Evolutionary conservation across 2,888 invertebrate species (phyloP), one percentile per base, ranked within the genome.

Genomic region (Rhagium mordax): DNA sequence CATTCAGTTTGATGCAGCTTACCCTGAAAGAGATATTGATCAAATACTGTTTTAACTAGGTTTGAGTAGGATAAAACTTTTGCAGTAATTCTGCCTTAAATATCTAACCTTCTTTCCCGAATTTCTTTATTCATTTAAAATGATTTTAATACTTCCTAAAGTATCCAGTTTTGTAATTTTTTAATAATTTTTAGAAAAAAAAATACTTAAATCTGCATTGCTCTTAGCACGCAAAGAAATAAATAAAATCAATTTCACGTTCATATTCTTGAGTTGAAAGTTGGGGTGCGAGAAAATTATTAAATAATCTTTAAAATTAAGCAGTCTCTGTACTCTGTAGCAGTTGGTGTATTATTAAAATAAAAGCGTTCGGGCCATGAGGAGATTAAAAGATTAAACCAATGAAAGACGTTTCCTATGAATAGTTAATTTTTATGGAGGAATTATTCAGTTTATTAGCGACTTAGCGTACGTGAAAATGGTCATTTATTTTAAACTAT

Each of bases 391-490:
- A 76, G 79, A 78, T 77, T 79, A 72, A 77, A 75, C 72, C 71
- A 65, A 77, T 76, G 72, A 73, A 77, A 77, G 81, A 79, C 79
- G 76, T 80, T 78, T 76, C 74, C 74, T 80, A 80, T 81, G 79
- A 81, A 81, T 82, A 75, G 78, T 81, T 81, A 81, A 81, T 81
- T 82, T 83, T 84, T 82, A 83, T 80, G 81, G 61, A 72, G 72
- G 74, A 78, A 82, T 84, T 82, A 83, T 82, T 80, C 84, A 80
- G 77, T 82, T 76, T 72, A 78, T 78, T 78, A 78, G 71, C 71
- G 74, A 75, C 74, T 75, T 71, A 65, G 66, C 60, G 74, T 70
- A 78, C 77, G 76, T 78, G 77, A 75, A 78, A 79, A 77, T 73
- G 79, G 79, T 68, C 74, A 77, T 80, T 79, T 78, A 76, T 79